These are phyloP conservation scores for Spisula solida DNA, from an alignment of 2,888 invertebrate genomes.

Conservation along the genomic window DNA sequence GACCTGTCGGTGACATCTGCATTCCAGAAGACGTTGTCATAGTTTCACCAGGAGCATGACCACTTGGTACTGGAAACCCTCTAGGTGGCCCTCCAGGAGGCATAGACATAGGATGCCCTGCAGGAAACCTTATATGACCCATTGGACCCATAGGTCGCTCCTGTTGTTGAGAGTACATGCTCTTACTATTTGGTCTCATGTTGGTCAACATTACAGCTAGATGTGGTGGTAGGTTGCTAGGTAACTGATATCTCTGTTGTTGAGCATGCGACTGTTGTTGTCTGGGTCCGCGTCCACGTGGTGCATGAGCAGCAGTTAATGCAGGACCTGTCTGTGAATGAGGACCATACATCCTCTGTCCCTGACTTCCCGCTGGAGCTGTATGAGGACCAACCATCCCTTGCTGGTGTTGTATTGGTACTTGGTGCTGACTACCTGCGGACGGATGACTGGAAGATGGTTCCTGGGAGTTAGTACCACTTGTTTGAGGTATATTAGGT, in stretches of 20 bases:
- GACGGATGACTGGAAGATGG: slow-evolving; percentile 12
- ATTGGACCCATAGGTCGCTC: slow-evolving; percentile 58
- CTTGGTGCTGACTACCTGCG: slow-evolving; percentile 39
- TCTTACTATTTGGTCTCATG: slow-evolving; percentile 50
- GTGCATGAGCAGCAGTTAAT: slow-evolving; percentile 30
- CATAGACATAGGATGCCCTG: slow-evolving; percentile 56
- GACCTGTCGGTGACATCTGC: slow-evolving; percentile 52
- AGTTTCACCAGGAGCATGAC: slow-evolving; percentile 56
- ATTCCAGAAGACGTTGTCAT: slow-evolving; percentile 66
- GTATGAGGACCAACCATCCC: slow-evolving; percentile 30
- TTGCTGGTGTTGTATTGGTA: slow-evolving; percentile 45
- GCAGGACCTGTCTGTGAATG: slow-evolving; percentile 38
- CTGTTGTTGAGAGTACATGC: slow-evolving; percentile 66
- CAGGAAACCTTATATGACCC: slow-evolving; percentile 64
- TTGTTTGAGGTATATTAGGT: slow-evolving; percentile 26
- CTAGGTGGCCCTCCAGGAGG: slow-evolving; percentile 57
- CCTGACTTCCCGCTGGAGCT: slow-evolving; percentile 44
- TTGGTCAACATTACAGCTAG: slow-evolving; percentile 64
- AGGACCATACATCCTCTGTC: slow-evolving; percentile 60
- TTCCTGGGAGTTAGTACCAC: neutral
- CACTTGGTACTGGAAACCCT: slow-evolving; percentile 55
- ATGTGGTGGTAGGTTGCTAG: slow-evolving; percentile 72
- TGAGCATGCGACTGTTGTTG: slow-evolving; percentile 63
- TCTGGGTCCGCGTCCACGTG: slow-evolving; percentile 53
- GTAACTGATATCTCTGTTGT: slow-evolving; percentile 66